Base-by-base conservation (phyloP, 1,140 invertebrate species). In the Heliothis subflexa region DNA sequence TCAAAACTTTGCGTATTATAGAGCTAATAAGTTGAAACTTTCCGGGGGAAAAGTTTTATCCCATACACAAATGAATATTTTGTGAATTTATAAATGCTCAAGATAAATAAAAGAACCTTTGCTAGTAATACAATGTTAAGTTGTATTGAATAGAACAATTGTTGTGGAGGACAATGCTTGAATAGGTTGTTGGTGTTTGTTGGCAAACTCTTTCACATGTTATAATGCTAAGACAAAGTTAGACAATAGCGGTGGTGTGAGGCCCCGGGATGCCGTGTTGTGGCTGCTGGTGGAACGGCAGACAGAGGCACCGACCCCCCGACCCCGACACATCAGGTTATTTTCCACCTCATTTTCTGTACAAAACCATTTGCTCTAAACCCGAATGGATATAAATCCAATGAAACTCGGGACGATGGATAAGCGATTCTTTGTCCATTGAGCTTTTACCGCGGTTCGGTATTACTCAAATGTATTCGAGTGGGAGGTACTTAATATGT, bases 221-320 rank as follows among this genome's bases (percentile, higher is more conserved):
- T 40, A 62, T 75, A 28, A 75, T 62, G 72, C 33, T 16, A 57
- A 59, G 55, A 59, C 59, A 25, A n/a, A 52, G 59, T 50, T 62
- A 47, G 40, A 28, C 25, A 18, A n/a, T 21, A 50, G 74, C 47
- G 74, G 61, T 64, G 74, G 40, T 16, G 57, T 33, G 21, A 47
- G 59, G 61, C 70, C 50, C 77, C 49, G 81, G 71, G 64, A 92
- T 94, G 93, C 91, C 91, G 64, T 94, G 93, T 80, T 94, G 93
- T 86, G 93, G 91, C 2, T 94, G 93, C 81, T 94, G 93, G 93
- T 94, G 93, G 93, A 93, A 91, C 54, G 93, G 93, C 71, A 90
- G 93, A 82, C 93, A 93, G 85, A 87, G 93, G 78, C 93, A 94
- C 81, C 90, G 93, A 74, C 93, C 93, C 33, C 93, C 92, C 62